Evolutionary conservation across 1,140 invertebrate species (phyloP).

Genomic region (Dysdera silvatica): DNA sequence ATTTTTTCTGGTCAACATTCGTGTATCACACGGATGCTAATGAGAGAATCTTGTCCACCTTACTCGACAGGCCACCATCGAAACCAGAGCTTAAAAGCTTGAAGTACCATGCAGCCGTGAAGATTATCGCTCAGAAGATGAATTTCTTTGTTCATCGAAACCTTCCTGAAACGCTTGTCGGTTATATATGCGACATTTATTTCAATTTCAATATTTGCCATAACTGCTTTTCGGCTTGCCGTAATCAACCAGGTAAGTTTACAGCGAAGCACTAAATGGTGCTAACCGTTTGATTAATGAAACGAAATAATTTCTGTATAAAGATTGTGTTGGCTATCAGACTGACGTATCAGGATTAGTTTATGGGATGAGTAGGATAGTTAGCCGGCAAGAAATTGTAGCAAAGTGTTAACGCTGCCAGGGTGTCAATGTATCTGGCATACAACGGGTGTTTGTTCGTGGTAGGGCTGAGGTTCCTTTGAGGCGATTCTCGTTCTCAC

Average conservation of each 20-base stretch:
- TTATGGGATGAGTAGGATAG: too few species aligned
- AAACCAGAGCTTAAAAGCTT: constrained; percentile 35
- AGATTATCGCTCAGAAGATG: constrained; percentile 44
- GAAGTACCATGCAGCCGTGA: constrained; percentile 43
- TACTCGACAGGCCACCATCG: neutral
- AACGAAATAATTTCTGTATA: too few species aligned
- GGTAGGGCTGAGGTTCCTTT: too few species aligned
- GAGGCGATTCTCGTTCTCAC: too few species aligned
- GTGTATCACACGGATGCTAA: constrained; percentile 50
- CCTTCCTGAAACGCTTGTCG: constrained; percentile 38
- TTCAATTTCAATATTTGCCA: constrained; percentile 45
- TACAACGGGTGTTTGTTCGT: too few species aligned
- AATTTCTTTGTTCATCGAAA: constrained; percentile 40
- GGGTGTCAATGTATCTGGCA: too few species aligned
- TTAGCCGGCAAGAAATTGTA: too few species aligned
- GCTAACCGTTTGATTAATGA: too few species aligned
- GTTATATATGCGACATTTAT: constrained; percentile 47
- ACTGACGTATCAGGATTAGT: too few species aligned
- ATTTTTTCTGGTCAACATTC: constrained; percentile 51
- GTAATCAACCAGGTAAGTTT: constrained; percentile 33
- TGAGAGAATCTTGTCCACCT: constrained; percentile 43
- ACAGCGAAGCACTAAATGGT: too few species aligned
- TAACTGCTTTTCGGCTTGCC: constrained; percentile 42
- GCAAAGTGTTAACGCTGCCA: too few species aligned
- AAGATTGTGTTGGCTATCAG: too few species aligned